Percentiles rank a stretch among this genome's conserved stretches.
Conservation (phyloP, 1,140 invertebrate genomes). For the Pantala flavescens region DNA sequence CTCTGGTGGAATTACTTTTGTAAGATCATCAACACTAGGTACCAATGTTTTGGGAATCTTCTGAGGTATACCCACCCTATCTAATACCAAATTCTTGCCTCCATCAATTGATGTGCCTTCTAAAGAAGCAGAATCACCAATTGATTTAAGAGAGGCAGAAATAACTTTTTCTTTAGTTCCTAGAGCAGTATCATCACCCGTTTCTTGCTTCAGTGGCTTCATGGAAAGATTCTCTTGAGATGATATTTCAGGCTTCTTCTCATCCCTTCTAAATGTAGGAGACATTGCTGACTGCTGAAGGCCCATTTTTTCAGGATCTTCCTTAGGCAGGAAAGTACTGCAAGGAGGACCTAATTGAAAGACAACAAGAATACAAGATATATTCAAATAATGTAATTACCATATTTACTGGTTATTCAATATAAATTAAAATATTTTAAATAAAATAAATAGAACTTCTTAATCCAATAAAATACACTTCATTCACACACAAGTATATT, state of each 20-base stretch:
- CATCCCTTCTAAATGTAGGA: background rate
- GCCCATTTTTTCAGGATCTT: background rate
- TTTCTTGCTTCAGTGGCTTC: background rate
- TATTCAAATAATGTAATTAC: too few species aligned
- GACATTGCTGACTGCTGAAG: background rate
- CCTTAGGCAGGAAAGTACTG: background rate
- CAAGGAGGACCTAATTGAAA: background rate
- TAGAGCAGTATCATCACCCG: background rate
- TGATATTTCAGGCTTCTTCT: background rate
- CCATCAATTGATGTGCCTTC: background rate
- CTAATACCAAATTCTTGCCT: background rate
- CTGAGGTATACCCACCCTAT: background rate
- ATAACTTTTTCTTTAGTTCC: background rate
- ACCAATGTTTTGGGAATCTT: background rate
- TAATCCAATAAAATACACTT: too few species aligned
- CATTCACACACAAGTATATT: too few species aligned
- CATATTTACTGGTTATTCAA: too few species aligned
- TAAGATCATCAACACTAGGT: background rate
- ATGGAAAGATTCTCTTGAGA: background rate
- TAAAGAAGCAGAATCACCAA: background rate
- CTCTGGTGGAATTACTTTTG: background rate
- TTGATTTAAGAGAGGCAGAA: background rate
- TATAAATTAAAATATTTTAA: too few species aligned
- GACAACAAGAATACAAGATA: too few species aligned
- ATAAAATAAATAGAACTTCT: too few species aligned